Base-by-base conservation (phyloP, 2,888 invertebrate genomes). In the Corythucha ciliata region DNA sequence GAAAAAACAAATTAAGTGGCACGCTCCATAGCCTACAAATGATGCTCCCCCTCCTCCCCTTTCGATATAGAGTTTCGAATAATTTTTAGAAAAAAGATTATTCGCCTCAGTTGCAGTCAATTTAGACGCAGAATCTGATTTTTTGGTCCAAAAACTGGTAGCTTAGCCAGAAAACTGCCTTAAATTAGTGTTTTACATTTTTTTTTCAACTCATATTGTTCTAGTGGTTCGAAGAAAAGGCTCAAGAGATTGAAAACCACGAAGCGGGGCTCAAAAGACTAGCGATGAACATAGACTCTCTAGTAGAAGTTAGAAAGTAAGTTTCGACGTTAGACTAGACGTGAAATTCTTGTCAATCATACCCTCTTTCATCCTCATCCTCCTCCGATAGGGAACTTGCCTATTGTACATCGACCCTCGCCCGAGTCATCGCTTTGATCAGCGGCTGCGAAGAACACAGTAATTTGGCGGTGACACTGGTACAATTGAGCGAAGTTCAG, bases 191-290 rank as follows among this genome's bases (percentile, higher is more conserved):
- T 47, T n/a, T 18, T 22, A 7, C 46, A 14, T 12, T 29, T 29
- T n/a, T n/a, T n/a, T 8, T 29, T 29, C n/a, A 29, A 10, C 37
- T 21, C 22, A 20, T 39, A 20, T 34, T 46, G 57, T 70, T 71
- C 20, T 63, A 94, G 90, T 98, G 98, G 98, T 98, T 98, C 72
- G 96, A 97, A 68, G 96, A 98, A 68, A 92, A 92, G 64, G 81
- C 86, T 22, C 77, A 80, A 5, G 91, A 93, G 68, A 80, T 97
- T 34, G 96, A 97, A 65, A 83, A 83, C 29, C 72, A 97, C 21
- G 96, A 98, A 67, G 74, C 77, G 16, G 90, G 93, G 65, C 73
- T 97, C 51, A 79, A 89, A 37, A 88, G 91, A 60, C 72, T 96
- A 45, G 87, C 87, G 68, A 74, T 79, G 25, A 88, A 89, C 60